These are phyloP conservation scores for Bactericera cockerelli DNA, from an alignment of 1,140 invertebrate species.

Conservation along the genomic window DNA sequence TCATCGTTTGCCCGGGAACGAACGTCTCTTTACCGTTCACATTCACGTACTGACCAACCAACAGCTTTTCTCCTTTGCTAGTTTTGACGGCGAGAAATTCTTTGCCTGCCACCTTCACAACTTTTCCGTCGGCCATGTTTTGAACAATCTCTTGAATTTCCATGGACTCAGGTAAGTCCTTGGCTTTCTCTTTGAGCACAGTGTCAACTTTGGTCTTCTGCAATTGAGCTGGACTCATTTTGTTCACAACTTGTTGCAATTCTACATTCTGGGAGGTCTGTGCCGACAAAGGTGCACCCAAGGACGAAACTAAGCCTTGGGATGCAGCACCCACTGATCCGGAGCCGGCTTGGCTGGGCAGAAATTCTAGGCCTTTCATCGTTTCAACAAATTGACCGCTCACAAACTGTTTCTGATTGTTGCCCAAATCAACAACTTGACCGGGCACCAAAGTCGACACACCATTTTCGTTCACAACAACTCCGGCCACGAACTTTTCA, in stretches of 20 bases:
- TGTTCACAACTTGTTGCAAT: not conserved
- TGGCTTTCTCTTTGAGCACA: not conserved
- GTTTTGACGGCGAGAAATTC: slow-evolving; percentile 45
- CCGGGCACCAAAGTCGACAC: slow-evolving; percentile 42
- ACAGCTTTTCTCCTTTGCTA: slow-evolving; percentile 44
- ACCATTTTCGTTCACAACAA: slow-evolving; percentile 25
- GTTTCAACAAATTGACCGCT: slow-evolving; percentile 50
- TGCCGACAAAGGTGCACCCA: not conserved
- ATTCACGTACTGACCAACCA: slow-evolving; percentile 47
- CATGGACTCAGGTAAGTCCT: not conserved
- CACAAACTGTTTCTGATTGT: slow-evolving; percentile 45
- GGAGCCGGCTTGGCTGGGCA: not conserved
- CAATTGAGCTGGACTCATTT: not conserved
- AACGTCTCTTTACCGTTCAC: slow-evolving; percentile 43
- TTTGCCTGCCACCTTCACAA: not conserved
- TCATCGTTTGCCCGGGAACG: slow-evolving; percentile 42
- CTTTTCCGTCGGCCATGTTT: not conserved
- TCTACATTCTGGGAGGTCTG: slow-evolving; percentile 2
- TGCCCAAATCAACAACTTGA: slow-evolving; percentile 42
- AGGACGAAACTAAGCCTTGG: no score
- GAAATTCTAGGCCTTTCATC: not conserved
- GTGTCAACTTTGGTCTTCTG: slow-evolving; percentile 8
- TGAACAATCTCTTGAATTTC: slow-evolving; percentile 8
- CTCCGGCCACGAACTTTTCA: slow-evolving; percentile 43
- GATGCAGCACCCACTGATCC: no score